phyloP scores from a whole-genome alignment of 2,113 vertebrate genomes.

The Solea senegalensis region DNA sequence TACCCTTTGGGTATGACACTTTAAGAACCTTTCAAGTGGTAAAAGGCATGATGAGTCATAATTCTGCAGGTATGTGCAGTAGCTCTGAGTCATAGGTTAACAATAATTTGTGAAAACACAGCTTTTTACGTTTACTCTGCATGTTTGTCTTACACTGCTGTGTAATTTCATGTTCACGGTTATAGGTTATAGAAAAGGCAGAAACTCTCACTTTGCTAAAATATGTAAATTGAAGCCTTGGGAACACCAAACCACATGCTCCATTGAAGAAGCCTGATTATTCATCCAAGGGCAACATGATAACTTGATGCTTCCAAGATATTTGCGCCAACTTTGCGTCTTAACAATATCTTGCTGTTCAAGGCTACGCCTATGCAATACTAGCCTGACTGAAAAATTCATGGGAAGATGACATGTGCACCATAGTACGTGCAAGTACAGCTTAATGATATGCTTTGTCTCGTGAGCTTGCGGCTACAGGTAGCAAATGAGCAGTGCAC shows the following conservation, averaged over 20 bases:
- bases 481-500: background rate
- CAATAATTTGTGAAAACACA: background rate
- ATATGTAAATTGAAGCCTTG: constrained; percentile 7
- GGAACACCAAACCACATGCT: constrained; percentile 1
- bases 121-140: too few species aligned
- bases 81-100: too few species aligned
- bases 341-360: too few species aligned
- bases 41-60: too few species aligned
- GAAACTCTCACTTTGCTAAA: background rate
- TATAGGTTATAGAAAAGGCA: background rate
- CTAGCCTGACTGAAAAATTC: constrained; percentile 20
- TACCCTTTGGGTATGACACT: background rate
- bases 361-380: background rate
- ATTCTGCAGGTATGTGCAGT: too few species aligned
- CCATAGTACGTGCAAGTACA: background rate
- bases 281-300: background rate
- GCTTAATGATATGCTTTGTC: background rate
- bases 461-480: background rate
- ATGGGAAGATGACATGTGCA: background rate
- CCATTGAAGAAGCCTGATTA: background rate
- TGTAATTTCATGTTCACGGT: constrained; percentile 10
- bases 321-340: constrained; percentile 1
- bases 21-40: background rate
- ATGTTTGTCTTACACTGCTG: background rate
- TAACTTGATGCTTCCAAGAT: constrained; percentile 7